phyloP scores from a whole-genome alignment of 2,888 invertebrate genomes.

The Microdon myrmicae region DNA sequence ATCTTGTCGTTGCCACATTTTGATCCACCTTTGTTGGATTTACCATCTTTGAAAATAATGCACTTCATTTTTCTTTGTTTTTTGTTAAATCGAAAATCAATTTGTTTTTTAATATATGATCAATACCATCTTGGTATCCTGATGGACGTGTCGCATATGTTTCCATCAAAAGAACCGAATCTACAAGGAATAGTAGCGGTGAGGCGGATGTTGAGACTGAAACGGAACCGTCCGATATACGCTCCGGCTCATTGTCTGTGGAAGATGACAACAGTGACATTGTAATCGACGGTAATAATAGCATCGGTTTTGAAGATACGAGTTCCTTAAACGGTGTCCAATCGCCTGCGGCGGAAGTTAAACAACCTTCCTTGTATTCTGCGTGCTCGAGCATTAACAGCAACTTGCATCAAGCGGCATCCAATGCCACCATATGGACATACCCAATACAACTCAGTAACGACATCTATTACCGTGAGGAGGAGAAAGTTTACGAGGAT shows the following conservation, averaged over 20 bases:
- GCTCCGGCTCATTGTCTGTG: slow-evolving; percentile 63
- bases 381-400: slow-evolving; percentile 39
- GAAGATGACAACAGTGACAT: slow-evolving; percentile 66
- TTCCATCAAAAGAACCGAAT: slow-evolving; percentile 9
- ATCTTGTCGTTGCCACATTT: no score
- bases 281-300: slow-evolving; percentile 62
- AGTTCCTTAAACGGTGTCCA: slow-evolving; percentile 62
- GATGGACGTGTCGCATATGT: background rate
- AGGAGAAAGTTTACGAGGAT: slow-evolving; percentile 88
- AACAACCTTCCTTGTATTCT: slow-evolving; percentile 44
- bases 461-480: slow-evolving; percentile 68
- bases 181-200: slow-evolving; percentile 58
- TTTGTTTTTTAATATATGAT: no score
- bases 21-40: no score
- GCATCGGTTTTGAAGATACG: slow-evolving; percentile 64
- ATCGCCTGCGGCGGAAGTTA: slow-evolving; percentile 60
- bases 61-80: no score
- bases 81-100: no score
- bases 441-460: slow-evolving; percentile 61
- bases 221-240: slow-evolving; percentile 58
- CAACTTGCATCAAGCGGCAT: slow-evolving; percentile 59
- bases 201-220: slow-evolving; percentile 58
- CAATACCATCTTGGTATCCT: no score
- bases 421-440: slow-evolving; percentile 60
- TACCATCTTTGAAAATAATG: no score